Evolutionary conservation across 1,140 invertebrate genomes (phyloP), one percentile per base, ranked within the genome.

Genomic region (Probaryconus sp.): DNA sequence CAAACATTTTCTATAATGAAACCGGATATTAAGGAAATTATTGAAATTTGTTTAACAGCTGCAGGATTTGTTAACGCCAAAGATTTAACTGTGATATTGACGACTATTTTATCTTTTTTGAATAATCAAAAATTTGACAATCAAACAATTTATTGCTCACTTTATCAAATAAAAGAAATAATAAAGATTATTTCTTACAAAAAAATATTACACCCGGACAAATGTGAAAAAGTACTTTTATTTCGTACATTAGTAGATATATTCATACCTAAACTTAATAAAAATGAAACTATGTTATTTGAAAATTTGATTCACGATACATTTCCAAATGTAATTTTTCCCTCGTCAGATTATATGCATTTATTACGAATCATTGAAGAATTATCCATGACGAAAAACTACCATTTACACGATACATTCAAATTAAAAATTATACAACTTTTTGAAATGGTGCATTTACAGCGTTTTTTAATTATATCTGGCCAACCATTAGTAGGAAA

Each of bases 1-100:
- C 87, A 92, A 58, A 91, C 90, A 10, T 89, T 93, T 2, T 90
- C 92, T 7, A 92, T 93, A 89, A 90, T 92, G 88, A 88, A 90
- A 7, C 92, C 92, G 4, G 92, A 94, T 81, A 89, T 91, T 63
- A 87, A 89, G 5, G 86, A 90, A 79, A 93, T 94, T 78, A 88
- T 89, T 13, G 91, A 93, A 83, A 89, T 93, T 30, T 89, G 89
- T 5, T 81, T 94, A 3, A 92, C 91, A 74, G 91, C 92, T 0
- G 90, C 86, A 68, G 93, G 93, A 26, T 94, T 93, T 79, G 77
- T 88, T 0, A 83, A 89, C 53, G 90, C 91, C 4, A 86, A 89
- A 30, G 87, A 87, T 5, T 82, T 94, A 16, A 88, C 92, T 1
- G 80, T 87, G 0, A 92, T 92, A 80, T 89, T 94, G 60, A 88